Percentiles rank a stretch among this genome's conserved stretches.
phyloP scores from a whole-genome alignment of 2,797 vertebrate species.

The Phrynocephalus forsythii region DNA sequence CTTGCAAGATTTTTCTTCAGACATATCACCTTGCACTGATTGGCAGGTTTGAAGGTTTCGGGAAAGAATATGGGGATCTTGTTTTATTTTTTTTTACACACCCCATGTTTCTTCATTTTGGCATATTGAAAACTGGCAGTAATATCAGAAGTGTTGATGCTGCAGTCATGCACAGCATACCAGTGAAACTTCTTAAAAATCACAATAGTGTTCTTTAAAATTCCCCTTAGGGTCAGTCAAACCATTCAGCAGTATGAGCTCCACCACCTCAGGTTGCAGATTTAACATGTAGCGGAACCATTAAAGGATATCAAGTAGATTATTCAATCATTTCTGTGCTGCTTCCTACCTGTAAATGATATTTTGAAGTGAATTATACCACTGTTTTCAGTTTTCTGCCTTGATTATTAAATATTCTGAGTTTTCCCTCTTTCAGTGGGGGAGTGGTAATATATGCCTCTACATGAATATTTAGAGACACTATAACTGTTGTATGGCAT shows the following conservation, averaged over 20 bases:
- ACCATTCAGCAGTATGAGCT: not conserved
- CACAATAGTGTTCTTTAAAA: not conserved
- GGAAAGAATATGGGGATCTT: not conserved
- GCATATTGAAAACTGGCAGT: not conserved
- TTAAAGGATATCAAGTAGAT: not conserved
- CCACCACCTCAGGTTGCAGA: not conserved
- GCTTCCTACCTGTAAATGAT: not conserved
- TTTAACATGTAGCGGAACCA: not conserved
- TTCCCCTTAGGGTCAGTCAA: not conserved
- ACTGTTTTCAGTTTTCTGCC: not conserved
- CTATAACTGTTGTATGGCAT: too few relatives aligned
- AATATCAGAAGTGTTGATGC: not conserved
- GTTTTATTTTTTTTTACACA: not conserved
- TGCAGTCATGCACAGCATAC: not conserved
- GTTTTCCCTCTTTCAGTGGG: not conserved
- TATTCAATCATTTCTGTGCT: not conserved
- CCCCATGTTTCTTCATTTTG: not conserved
- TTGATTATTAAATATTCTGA: not conserved
- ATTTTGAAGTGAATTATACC: not conserved
- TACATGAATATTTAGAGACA: too few relatives aligned
- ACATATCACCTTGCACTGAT: not conserved
- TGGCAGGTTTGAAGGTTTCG: not conserved
- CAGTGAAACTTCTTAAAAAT: not conserved
- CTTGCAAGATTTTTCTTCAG: not conserved
- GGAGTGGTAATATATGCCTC: too few relatives aligned